These are phyloP conservation scores for Anagrus nilaparvatae DNA, from an alignment of 1,140 invertebrate species.

Conservation along the genomic window DNA sequence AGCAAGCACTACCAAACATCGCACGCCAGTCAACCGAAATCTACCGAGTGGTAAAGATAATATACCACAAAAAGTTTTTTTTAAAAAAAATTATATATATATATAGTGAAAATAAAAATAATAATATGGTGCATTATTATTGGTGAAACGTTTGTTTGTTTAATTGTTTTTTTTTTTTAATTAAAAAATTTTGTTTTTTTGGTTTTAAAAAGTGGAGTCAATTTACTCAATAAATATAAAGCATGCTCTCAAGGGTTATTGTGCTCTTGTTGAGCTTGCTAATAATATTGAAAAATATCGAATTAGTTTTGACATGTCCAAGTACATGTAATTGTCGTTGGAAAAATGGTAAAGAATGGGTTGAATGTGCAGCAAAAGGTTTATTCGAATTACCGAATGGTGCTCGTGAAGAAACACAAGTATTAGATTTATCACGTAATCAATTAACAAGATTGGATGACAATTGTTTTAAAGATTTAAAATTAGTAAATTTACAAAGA, in stretches of 20 bases:
- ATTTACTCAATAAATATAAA: too few species aligned
- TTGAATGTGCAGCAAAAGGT: slow-evolving; percentile 69
- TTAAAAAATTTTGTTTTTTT: too few species aligned
- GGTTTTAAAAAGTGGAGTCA: too few species aligned
- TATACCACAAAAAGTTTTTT: too few species aligned
- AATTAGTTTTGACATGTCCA: slow-evolving; percentile 49
- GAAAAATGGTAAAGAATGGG: slow-evolving; percentile 84
- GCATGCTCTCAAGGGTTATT: background rate
- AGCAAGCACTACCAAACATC: too few species aligned
- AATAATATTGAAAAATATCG: background rate
- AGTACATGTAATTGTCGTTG: slow-evolving; percentile 74
- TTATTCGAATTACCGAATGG: slow-evolving; percentile 67
- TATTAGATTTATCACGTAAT: slow-evolving; percentile 75
- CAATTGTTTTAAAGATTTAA: slow-evolving; percentile 65
- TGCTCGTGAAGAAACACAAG: slow-evolving; percentile 80
- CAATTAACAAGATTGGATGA: slow-evolving; percentile 62
- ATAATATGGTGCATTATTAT: too few species aligned
- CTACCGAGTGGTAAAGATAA: too few species aligned
- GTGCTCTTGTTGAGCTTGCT: background rate
- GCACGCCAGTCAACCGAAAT: too few species aligned
- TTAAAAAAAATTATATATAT: too few species aligned
- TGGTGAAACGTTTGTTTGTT: too few species aligned
- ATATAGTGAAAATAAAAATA: too few species aligned
- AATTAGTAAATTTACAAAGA: slow-evolving; percentile 77
- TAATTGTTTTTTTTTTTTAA: too few species aligned